Evolutionary conservation across 2,797 vertebrate genomes (phyloP).

Genomic region (Ibycter americanus): DNA sequence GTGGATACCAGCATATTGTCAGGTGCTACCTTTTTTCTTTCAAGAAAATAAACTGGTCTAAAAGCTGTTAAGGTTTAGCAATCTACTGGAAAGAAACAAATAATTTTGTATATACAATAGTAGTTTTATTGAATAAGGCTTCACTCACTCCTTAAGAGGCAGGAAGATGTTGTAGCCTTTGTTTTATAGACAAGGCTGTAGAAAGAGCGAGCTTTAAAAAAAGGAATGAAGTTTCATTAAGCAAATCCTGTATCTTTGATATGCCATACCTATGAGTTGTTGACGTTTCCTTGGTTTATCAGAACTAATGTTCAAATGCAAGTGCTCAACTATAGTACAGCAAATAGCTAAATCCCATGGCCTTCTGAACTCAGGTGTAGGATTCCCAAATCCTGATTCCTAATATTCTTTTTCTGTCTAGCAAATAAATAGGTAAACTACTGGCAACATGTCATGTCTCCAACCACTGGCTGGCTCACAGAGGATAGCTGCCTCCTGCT

Average conservation of each 20-base stretch:
- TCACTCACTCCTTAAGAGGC: not conserved
- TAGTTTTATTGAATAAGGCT: not conserved
- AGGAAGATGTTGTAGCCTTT: not conserved
- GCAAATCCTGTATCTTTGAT: not conserved
- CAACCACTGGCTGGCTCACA: conserved; percentile 72
- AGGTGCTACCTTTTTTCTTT: not conserved
- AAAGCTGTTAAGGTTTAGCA: not conserved
- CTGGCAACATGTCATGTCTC: conserved; percentile 74
- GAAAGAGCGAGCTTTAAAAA: not conserved
- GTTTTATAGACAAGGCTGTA: not conserved
- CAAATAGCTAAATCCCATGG: conserved; percentile 36
- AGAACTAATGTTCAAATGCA: not conserved
- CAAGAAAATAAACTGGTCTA: not conserved
- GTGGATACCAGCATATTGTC: not conserved
- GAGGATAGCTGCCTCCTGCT: conserved; percentile 73
- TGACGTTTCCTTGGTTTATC: not conserved
- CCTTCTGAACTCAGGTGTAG: conserved; percentile 62
- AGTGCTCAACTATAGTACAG: not conserved
- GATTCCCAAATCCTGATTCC: conserved; percentile 70
- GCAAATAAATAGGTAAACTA: conserved; percentile 73
- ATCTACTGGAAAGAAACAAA: not conserved
- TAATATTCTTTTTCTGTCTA: conserved; percentile 73
- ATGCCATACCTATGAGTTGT: not conserved
- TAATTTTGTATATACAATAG: not conserved
- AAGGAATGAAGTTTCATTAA: not conserved